phyloP scores from a whole-genome alignment of 1,140 invertebrate genomes.

The Lepidurus arcticus region DNA sequence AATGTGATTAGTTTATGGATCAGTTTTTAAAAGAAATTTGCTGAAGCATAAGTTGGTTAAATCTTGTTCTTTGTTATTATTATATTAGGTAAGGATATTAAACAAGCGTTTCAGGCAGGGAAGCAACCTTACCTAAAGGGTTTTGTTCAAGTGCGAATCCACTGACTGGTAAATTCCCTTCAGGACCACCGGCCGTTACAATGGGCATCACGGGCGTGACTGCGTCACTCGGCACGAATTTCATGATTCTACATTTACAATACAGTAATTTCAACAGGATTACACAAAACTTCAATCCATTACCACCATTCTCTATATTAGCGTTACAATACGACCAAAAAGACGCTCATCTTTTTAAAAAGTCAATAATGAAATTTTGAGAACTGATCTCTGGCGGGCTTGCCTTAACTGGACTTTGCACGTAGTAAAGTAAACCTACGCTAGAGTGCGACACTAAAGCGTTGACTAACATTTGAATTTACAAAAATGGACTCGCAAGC shows the following conservation, averaged over 20 bases:
- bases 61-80: not conserved
- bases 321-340: too few relatives aligned
- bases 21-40: not conserved
- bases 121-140: not conserved
- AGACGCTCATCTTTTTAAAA: too few relatives aligned
- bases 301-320: too few relatives aligned
- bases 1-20: not conserved
- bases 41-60: not conserved
- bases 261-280: not conserved
- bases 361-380: too few relatives aligned
- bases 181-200: constrained; percentile 6
- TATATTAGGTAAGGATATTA: not conserved
- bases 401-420: too few relatives aligned
- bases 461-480: too few relatives aligned
- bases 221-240: constrained; percentile 71
- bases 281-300: too few relatives aligned
- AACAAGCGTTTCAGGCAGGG: not conserved
- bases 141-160: not conserved
- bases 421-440: too few relatives aligned
- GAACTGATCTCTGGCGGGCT: too few relatives aligned
- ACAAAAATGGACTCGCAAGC: too few relatives aligned
- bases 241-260: constrained; percentile 61
- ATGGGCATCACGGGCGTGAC: constrained; percentile 43
- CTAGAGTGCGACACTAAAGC: too few relatives aligned
- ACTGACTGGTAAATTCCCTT: not conserved